phyloP scores from a whole-genome alignment of 2,797 vertebrate species.

The Anisognathus igniventris region DNA sequence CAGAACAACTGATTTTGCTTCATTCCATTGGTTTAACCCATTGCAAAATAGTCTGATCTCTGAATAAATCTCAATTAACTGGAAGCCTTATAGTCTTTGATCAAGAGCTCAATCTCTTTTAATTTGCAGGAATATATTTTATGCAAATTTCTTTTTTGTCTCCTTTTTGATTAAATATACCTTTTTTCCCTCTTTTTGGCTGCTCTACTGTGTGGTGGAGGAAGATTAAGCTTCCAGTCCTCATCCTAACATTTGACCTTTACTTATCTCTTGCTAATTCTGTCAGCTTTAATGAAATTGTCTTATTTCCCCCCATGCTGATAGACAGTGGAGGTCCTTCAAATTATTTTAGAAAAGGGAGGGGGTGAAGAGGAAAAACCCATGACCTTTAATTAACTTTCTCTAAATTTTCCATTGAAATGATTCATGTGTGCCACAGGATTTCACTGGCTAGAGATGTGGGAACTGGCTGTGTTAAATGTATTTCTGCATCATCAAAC shows the following conservation, averaged over 20 bases:
- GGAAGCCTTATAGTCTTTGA: not conserved
- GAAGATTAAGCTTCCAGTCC: not conserved
- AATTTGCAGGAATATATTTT: not conserved
- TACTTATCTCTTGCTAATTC: slow-evolving; percentile 11
- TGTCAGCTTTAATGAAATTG: not conserved
- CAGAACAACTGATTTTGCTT: not conserved
- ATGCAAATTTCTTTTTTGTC: not conserved
- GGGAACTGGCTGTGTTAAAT: not conserved
- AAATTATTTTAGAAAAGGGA: not conserved
- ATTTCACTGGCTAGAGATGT: not conserved
- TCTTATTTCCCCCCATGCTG: not conserved
- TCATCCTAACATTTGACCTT: slow-evolving; percentile 2
- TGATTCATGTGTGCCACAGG: not conserved
- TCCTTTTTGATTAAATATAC: not conserved
- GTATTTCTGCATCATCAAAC: not conserved
- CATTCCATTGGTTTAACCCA: not conserved
- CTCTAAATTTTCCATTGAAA: not conserved
- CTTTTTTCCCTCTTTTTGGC: not conserved
- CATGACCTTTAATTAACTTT: slow-evolving; percentile 23
- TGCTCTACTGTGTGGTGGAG: not conserved
- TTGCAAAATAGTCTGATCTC: not conserved
- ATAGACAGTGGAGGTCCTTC: not conserved
- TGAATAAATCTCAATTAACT: not conserved
- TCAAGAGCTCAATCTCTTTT: not conserved
- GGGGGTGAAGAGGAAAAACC: not conserved